Base-by-base conservation (phyloP, 1,140 invertebrate species). In the Neodiprion pinetum region DNA sequence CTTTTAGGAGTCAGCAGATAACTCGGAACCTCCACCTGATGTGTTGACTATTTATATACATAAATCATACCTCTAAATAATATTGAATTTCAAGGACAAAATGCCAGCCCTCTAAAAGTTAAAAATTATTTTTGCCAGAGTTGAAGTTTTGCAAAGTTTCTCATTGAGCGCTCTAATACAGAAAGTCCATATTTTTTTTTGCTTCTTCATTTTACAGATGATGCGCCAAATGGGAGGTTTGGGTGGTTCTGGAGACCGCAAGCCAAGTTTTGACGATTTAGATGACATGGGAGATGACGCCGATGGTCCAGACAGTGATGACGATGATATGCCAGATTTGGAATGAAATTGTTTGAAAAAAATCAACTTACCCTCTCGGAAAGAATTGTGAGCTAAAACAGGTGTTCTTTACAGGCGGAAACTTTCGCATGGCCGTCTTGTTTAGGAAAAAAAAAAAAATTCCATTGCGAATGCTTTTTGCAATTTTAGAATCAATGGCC, bases 211-310 rank as follows among this genome's bases (percentile, higher is more conserved):
- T 75, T 80, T 76, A 1, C 74, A 91, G 90, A 90, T 92, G 88
- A 90, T 92, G 88, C 84, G 86, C 75, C 87, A 90, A 74, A 91
- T 93, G 89, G 90, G 91, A 68, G 89, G 88, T 67, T 75, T 92
- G 17, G 87, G 85, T 66, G 86, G 83, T 75, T 77, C 75, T 3
- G 85, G 82, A 47, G 87, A 80, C 66, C 78, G 76, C 65, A 90
- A 90, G 80, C 89, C 89, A 72, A 82, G 85, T 72, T 89, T 91
- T 48, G 88, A 90, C 74, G 90, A 90, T 76, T 79, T 91, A 72
- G 88, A 87, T 28, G 78, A 77, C 49, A 74, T 84, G 67, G 82
- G 72, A 28, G 86, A 85, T 10, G 88, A 89, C 48, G 83, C 75
- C 0, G 83, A 84, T 10, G 76, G 23, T 77, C 79, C 84, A 23